Evolutionary conservation across 2,113 vertebrate species (phyloP).

Genomic region (Glaucidium brasilianum): DNA sequence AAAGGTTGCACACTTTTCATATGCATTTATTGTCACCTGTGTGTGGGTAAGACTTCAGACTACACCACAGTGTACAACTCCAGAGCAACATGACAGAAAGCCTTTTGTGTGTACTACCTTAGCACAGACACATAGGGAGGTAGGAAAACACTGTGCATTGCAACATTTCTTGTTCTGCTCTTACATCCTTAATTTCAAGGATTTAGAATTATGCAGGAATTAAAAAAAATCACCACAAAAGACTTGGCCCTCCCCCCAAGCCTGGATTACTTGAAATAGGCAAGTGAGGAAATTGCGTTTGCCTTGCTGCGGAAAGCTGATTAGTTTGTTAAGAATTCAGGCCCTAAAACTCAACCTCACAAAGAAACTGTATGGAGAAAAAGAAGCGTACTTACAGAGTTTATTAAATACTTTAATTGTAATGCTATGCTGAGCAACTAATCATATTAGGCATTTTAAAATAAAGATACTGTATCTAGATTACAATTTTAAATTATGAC

Average conservation of each 20-base stretch:
- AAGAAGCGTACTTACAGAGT: background rate
- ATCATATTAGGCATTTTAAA: slow-evolving; percentile 11
- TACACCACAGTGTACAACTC: background rate
- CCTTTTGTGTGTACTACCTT: background rate
- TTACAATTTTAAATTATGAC: background rate
- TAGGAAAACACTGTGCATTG: background rate
- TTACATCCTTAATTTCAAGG: background rate
- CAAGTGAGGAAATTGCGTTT: slow-evolving; percentile 17
- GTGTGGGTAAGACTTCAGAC: background rate
- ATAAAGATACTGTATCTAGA: background rate
- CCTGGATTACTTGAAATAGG: slow-evolving; percentile 16
- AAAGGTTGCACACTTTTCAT: background rate
- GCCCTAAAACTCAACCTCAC: slow-evolving; percentile 17
- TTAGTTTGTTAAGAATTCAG: slow-evolving; percentile 40
- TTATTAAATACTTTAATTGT: slow-evolving; percentile 22
- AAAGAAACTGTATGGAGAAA: background rate
- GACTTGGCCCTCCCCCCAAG: background rate
- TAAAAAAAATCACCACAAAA: background rate
- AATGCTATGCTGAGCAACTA: background rate
- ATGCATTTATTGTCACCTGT: background rate
- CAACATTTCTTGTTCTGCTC: background rate
- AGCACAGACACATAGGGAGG: background rate
- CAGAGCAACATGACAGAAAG: background rate
- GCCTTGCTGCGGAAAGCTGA: slow-evolving; percentile 31
- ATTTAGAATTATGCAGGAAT: background rate